Base-by-base conservation (phyloP, 1,140 invertebrate genomes). In the Sesamia nonagrioides region DNA sequence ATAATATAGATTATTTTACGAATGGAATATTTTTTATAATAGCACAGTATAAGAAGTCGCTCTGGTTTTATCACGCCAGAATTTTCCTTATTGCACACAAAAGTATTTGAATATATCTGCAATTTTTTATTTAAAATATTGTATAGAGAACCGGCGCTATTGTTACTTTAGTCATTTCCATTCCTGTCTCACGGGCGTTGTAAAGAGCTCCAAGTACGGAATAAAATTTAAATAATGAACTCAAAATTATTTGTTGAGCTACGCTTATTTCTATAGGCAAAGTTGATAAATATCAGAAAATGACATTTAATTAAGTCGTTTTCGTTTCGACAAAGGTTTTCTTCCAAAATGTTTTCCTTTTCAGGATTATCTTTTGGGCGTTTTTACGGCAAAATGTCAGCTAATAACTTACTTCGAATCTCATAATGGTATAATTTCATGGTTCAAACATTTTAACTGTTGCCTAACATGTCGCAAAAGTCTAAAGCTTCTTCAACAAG, bases 191-290 rank as follows among this genome's bases (percentile, higher is more conserved):
- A 40, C 48, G 50, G 69, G 50, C 18, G n/a, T 37, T 50, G n/a
- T 72, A 72, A 60, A 27, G 13, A 21, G 45, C 42, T 33, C 66
- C 13, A 35, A 69, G 52, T 15, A 15, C 48, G 68, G 40, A 71
- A 73, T 56, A 58, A 73, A 58, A 58, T 73, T 73, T 73, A 73
- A 73, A 73, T 73, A 73, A 73, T 73, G 71, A 60, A 73, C 71
- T 42, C 54, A n/a, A 73, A 73, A 73, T 73, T 58, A 58, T 73
- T 58, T 56, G 71, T 58, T 15, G 52, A 73, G 35, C 17, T 9
- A 18, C 42, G 40, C 33, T 35, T 56, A 56, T 72, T 72, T 72
- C 54, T 56, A 58, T 58, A n/a, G 18, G 6, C 42, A 15, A 60
- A 60, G 35, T 17, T 56, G 54, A 58, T 58, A 56, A 73, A 73